phyloP scores from a whole-genome alignment of 2,113 vertebrate species.

The Centrocercus urophasianus region DNA sequence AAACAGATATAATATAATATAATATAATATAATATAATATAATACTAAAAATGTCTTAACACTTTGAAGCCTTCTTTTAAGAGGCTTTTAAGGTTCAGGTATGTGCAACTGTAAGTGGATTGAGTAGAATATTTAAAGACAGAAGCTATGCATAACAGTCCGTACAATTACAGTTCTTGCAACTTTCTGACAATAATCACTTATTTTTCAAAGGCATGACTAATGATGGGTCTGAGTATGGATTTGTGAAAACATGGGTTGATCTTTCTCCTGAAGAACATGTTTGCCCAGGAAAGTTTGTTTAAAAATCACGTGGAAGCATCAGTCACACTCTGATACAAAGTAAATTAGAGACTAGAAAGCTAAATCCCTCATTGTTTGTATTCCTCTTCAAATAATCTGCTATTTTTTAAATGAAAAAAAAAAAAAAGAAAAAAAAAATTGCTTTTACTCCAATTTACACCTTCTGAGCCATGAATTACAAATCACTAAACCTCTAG shows the following conservation, averaged over 20 bases:
- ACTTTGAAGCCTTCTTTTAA: neutral
- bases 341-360: constrained; percentile 1
- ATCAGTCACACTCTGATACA: neutral
- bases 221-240: neutral
- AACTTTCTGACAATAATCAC: neutral
- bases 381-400: neutral
- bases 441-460: neutral
- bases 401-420: neutral
- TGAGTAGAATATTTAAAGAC: neutral
- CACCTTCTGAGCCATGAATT: neutral
- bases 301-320: neutral
- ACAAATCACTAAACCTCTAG: neutral
- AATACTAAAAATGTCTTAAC: neutral
- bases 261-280: neutral
- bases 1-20: neutral
- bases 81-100: neutral
- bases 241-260: neutral
- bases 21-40: too few relatives aligned
- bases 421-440: neutral
- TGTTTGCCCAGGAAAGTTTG: neutral
- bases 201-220: neutral
- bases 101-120: neutral
- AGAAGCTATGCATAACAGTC: neutral
- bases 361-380: neutral
- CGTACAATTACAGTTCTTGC: neutral